Conservation (phyloP, 1,140 invertebrate species). For the Lepidurus couesii region DNA sequence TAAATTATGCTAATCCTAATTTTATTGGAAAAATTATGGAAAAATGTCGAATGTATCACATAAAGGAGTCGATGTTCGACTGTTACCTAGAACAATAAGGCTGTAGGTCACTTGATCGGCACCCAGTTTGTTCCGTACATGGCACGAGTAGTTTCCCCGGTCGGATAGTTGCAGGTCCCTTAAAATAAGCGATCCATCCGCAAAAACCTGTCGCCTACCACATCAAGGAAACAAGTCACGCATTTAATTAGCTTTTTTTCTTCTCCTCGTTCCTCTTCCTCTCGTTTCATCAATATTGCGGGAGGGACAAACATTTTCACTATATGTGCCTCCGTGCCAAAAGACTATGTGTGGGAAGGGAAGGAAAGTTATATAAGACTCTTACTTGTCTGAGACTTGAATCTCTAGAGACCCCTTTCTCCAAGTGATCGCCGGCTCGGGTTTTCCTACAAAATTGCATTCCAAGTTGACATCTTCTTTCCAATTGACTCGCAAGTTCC, state of each 20-base stretch:
- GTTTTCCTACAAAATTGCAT: slow-evolving; percentile 57
- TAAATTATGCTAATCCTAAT: too few relatives aligned
- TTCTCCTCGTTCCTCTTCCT: background rate
- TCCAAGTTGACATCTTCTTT: slow-evolving; percentile 52
- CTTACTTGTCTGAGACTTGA: slow-evolving; percentile 35
- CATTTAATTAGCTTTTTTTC: background rate
- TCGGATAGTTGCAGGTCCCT: slow-evolving; percentile 61
- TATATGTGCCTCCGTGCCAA: too few relatives aligned
- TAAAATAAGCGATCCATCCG: slow-evolving; percentile 40
- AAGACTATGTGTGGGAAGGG: background rate
- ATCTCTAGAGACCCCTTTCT: slow-evolving; percentile 33
- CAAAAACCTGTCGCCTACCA: slow-evolving; percentile 24
- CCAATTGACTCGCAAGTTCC: slow-evolving; percentile 50
- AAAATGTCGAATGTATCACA: too few relatives aligned
- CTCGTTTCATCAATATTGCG: background rate
- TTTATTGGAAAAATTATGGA: too few relatives aligned
- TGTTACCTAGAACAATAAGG: slow-evolving; percentile 55
- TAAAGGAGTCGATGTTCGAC: background rate
- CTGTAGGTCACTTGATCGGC: slow-evolving; percentile 70
- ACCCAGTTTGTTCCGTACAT: slow-evolving; percentile 71
- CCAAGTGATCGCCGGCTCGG: slow-evolving; percentile 41
- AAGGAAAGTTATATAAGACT: background rate
- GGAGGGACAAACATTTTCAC: background rate
- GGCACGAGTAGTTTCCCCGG: slow-evolving; percentile 76
- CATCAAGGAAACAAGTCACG: background rate